Conservation (phyloP, 2,888 invertebrate genomes). For the Orthosia gothica region DNA sequence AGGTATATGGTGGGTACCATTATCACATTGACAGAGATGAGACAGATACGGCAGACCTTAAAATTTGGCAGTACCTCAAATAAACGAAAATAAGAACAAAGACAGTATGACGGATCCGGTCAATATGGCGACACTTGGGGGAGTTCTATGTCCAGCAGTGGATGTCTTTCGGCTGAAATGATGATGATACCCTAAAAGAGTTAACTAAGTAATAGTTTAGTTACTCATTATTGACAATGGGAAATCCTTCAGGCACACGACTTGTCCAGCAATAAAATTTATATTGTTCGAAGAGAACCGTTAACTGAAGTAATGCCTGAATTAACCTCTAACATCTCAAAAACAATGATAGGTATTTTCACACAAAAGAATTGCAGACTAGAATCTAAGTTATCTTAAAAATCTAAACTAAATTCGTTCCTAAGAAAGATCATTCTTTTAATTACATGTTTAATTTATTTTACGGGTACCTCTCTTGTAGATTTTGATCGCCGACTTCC, state of each 20-base stretch:
- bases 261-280: no score
- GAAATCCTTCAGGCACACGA: not conserved
- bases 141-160: no score
- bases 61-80: no score
- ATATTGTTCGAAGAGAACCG: not conserved
- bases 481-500: conserved; percentile 19
- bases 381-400: conserved; percentile 22
- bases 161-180: no score
- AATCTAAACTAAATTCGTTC: conserved; percentile 18
- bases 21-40: not conserved
- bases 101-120: no score
- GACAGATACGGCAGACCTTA: no score
- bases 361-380: conserved; percentile 9
- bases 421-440: conserved; percentile 25
- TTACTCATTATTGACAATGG: not conserved
- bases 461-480: not conserved
- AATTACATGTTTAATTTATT: conserved; percentile 35
- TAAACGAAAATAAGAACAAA: no score
- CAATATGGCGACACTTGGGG: no score
- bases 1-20: not conserved
- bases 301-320: not conserved
- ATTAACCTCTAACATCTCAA: not conserved
- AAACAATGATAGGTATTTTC: conserved; percentile 1
- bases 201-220: not conserved
- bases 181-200: no score